These are phyloP conservation scores for Atta texana DNA, from an alignment of 1,140 invertebrate species.

Conservation along the genomic window DNA sequence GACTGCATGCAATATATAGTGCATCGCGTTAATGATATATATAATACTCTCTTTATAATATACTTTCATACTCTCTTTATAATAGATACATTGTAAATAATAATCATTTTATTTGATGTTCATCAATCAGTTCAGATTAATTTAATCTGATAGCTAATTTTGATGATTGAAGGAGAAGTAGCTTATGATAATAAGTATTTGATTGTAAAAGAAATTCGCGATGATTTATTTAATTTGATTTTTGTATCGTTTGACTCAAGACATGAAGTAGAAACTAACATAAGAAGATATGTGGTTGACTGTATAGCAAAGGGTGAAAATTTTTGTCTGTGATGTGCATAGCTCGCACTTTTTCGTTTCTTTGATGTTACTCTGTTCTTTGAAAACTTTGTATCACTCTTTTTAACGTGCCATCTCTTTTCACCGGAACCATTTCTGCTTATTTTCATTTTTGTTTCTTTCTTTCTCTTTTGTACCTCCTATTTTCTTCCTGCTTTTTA, in stretches of 20 bases:
- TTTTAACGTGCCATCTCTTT: conserved; percentile 35
- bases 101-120: neutral
- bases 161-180: neutral
- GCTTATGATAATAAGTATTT: neutral
- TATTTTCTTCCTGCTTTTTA: conserved; percentile 10
- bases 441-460: neutral
- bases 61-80: neutral
- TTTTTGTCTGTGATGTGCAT: conserved; percentile 62
- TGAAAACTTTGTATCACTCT: neutral
- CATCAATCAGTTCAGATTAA: neutral
- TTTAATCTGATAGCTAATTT: neutral
- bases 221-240: neutral
- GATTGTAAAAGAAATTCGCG: neutral
- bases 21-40: neutral
- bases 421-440: neutral
- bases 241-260: neutral
- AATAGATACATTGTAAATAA: neutral
- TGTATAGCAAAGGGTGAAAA: conserved; percentile 69
- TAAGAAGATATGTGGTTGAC: conserved; percentile 37
- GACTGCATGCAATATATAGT: neutral
- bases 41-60: neutral
- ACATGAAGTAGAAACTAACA: neutral
- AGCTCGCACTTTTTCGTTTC: conserved; percentile 65
- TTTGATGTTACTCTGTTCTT: conserved; percentile 68
- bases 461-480: neutral